Evolutionary conservation across 2,797 vertebrate genomes (phyloP).

Genomic region (Rhinatrema bivittatum): DNA sequence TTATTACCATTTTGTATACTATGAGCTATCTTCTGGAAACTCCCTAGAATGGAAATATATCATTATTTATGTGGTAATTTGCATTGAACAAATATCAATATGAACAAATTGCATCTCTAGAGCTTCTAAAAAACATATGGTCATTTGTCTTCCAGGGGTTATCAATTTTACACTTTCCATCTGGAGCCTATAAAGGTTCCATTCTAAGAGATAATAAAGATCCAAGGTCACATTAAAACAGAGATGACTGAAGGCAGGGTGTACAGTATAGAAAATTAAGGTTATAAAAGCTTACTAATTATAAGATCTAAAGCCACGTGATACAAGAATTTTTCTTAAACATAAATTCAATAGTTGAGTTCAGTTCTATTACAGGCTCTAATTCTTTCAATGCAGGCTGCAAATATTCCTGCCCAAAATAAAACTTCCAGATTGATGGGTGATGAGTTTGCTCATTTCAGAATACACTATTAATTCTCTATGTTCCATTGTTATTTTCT

Average conservation of each 20-base stretch:
- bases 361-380: neutral
- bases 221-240: slow-evolving; percentile 31
- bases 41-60: slow-evolving; percentile 29
- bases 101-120: slow-evolving; percentile 36
- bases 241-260: slow-evolving; percentile 14
- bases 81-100: slow-evolving; percentile 40
- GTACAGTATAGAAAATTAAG: neutral
- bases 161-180: slow-evolving; percentile 60
- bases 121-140: slow-evolving; percentile 48
- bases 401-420: no score
- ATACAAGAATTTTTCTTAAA: fast-evolving
- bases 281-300: slow-evolving; percentile 14
- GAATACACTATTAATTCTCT: no score
- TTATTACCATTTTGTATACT: neutral
- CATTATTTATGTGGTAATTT: slow-evolving; percentile 46
- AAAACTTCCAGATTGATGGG: no score
- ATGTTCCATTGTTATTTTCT: no score
- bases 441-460: no score
- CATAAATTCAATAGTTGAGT: neutral
- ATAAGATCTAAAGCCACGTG: slow-evolving; percentile 3
- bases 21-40: slow-evolving; percentile 7
- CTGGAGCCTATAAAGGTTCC: slow-evolving; percentile 51
- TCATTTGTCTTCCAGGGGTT: slow-evolving; percentile 33
- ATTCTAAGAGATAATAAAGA: slow-evolving; percentile 41
- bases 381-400: no score